Percentiles rank a stretch among this genome's conserved stretches.
These are phyloP conservation scores for Lasioglossum morio DNA, from an alignment of 2,888 invertebrate genomes.

Conservation along the genomic window DNA sequence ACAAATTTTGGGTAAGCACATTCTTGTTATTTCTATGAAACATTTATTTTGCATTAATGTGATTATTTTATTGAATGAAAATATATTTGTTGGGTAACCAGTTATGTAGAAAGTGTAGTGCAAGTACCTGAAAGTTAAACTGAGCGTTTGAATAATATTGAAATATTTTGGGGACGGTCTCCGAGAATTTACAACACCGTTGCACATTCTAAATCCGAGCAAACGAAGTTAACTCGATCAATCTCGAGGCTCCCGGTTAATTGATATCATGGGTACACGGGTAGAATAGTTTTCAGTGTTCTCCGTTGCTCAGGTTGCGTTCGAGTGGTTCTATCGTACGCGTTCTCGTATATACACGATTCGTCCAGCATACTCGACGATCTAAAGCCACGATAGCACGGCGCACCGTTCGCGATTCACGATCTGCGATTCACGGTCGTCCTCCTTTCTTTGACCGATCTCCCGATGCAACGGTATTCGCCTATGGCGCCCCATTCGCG, in stretches of 20 bases:
- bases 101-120: too few relatives aligned
- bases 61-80: too few relatives aligned
- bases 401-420: conserved; percentile 56
- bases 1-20: too few relatives aligned
- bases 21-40: too few relatives aligned
- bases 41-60: too few relatives aligned
- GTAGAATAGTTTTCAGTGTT: conserved; percentile 3
- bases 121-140: too few relatives aligned
- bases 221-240: not conserved
- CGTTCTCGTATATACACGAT: conserved; percentile 28
- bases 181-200: too few relatives aligned
- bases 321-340: conserved; percentile 19
- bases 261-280: not conserved
- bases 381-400: conserved; percentile 67
- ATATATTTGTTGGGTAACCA: too few relatives aligned
- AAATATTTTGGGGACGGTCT: too few relatives aligned
- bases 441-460: conserved; percentile 66
- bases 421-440: conserved; percentile 64
- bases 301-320: conserved; percentile 33
- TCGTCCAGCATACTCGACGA: conserved; percentile 65
- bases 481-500: conserved; percentile 42
- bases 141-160: too few relatives aligned
- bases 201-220: not conserved
- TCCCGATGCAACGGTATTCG: conserved; percentile 66
- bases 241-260: not conserved